Evolutionary conservation across 2,888 invertebrate genomes (phyloP).

Genomic region (Chironomus riparius): DNA sequence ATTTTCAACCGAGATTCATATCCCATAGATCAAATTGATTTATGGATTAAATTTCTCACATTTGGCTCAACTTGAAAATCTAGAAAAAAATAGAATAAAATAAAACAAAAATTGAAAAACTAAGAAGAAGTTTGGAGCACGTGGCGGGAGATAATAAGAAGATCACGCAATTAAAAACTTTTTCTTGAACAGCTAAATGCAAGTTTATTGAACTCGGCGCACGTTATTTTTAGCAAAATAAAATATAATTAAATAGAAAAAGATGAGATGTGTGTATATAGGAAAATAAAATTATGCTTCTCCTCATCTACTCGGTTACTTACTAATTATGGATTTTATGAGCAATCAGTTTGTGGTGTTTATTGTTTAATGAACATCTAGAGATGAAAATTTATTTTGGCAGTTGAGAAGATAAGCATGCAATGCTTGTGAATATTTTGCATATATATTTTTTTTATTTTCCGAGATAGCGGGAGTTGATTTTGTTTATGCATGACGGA

Average conservation of each 20-base stretch:
- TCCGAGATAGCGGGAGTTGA: too few relatives aligned
- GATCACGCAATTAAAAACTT: neutral
- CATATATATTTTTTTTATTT: too few relatives aligned
- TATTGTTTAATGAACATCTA: too few relatives aligned
- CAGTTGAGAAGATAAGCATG: too few relatives aligned
- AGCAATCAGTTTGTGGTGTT: too few relatives aligned
- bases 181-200: neutral
- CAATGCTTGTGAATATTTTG: too few relatives aligned
- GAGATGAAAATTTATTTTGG: too few relatives aligned
- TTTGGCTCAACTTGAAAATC: neutral
- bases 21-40: slow-evolving; percentile 18
- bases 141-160: neutral
- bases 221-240: neutral
- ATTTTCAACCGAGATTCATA: neutral
- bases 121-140: neutral
- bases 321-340: too few relatives aligned
- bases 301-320: too few relatives aligned
- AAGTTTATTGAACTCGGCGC: neutral
- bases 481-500: too few relatives aligned
- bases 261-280: too few relatives aligned
- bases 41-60: slow-evolving; percentile 6
- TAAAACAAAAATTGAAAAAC: neutral
- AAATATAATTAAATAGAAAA: neutral
- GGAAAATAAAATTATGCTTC: too few relatives aligned
- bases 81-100: neutral